Evolutionary conservation across 2,113 vertebrate species (phyloP).

Genomic region (Sclerurus mexicanus): DNA sequence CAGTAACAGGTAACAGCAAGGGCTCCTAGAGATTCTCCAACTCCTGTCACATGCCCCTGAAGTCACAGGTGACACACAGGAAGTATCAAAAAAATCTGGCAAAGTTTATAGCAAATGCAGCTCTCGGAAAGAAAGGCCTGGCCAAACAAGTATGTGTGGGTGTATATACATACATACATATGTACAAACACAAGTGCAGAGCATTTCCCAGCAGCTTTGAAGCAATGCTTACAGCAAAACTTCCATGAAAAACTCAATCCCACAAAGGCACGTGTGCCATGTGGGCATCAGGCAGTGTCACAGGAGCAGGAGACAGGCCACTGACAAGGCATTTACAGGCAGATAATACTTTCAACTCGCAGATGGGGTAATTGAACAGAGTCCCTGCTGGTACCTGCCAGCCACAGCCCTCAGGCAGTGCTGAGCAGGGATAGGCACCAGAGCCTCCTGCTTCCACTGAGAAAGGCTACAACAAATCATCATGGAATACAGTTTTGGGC

Average conservation of each 20-base stretch:
- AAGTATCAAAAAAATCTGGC: not conserved
- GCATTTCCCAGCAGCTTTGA: not conserved
- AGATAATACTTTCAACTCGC: not conserved
- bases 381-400: not conserved
- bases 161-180: not conserved
- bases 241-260: not conserved
- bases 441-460: not conserved
- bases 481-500: not conserved
- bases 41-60: not conserved
- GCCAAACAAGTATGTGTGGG: not conserved
- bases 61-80: not conserved
- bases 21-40: not conserved
- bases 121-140: not conserved
- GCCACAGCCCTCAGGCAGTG: not conserved
- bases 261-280: not conserved
- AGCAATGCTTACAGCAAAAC: not conserved
- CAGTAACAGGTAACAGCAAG: not conserved
- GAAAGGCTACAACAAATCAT: not conserved
- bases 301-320: not conserved
- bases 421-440: accelerated
- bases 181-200: not conserved
- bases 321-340: not conserved
- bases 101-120: not conserved
- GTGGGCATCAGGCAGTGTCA: not conserved
- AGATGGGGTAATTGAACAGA: not conserved